Percentiles rank a stretch among this genome's conserved stretches.
These are phyloP conservation scores for Gisinianus flammeolus DNA, from an alignment of 2,888 invertebrate genomes.

Conservation along the genomic window DNA sequence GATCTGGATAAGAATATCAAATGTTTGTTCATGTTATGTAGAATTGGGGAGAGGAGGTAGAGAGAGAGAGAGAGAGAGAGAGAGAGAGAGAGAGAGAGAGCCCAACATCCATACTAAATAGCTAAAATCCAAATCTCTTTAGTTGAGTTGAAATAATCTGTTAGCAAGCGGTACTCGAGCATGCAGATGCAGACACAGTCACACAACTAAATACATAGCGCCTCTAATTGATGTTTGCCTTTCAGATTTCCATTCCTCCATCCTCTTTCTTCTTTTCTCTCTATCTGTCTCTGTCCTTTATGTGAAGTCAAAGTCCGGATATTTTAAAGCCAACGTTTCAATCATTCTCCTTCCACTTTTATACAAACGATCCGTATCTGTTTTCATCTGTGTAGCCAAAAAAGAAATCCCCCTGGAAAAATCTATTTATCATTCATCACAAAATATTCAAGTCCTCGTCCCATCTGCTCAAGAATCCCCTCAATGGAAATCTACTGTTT, in stretches of 20 bases:
- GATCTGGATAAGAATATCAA: neutral
- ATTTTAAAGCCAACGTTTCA: no score
- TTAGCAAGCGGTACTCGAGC: constrained; percentile 20
- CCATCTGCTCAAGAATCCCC: no score
- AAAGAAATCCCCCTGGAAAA: no score
- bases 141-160: constrained; percentile 21
- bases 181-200: neutral
- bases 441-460: no score
- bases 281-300: no score
- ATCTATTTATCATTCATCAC: no score
- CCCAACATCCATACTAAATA: constrained; percentile 26
- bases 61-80: no score
- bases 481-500: no score
- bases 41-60: neutral
- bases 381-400: no score
- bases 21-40: neutral
- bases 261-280: constrained; percentile 1
- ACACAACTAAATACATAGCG: neutral
- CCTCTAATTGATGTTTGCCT: constrained; percentile 37
- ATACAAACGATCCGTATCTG: no score
- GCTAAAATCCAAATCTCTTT: constrained; percentile 12
- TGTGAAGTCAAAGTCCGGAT: neutral
- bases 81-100: no score
- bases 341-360: no score
- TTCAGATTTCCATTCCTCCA: constrained; percentile 19